A percentile compares a stretch with the other conserved stretches of the same genome.
Evolutionary conservation across 2,113 vertebrate genomes (phyloP).

Genomic region (Nothoprocta perdicaria): DNA sequence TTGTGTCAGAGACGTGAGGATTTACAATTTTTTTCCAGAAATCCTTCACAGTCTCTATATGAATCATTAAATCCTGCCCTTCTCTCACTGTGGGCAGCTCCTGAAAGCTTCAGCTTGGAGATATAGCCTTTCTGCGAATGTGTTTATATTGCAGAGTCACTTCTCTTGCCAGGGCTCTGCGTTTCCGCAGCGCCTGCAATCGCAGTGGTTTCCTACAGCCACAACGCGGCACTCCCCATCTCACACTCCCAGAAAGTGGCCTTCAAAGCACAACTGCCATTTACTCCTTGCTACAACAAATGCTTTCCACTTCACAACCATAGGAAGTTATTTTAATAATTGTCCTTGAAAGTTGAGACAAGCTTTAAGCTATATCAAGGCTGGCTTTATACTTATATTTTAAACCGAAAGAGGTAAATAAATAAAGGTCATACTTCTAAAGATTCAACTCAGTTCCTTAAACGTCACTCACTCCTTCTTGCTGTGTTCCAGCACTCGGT

Average conservation of each 20-base stretch:
- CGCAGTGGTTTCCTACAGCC: background rate
- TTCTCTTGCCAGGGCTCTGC: background rate
- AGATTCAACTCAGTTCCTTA: background rate
- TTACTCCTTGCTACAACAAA: background rate
- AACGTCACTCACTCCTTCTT: conserved; percentile 77
- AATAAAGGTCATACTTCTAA: conserved; percentile 28
- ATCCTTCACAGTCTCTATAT: background rate
- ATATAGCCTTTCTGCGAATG: too few species aligned
- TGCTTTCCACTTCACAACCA: background rate
- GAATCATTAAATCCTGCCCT: conserved; percentile 5
- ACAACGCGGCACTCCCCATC: background rate
- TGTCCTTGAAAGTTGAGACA: conserved; percentile 23
- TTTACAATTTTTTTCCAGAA: background rate
- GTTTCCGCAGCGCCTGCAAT: background rate
- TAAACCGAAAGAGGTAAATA: conserved; percentile 8
- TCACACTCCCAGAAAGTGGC: background rate
- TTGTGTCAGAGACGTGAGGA: background rate
- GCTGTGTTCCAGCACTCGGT: conserved; percentile 79
- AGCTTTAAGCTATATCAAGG: background rate
- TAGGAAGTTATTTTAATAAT: background rate
- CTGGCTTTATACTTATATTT: background rate
- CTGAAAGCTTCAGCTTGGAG: background rate
- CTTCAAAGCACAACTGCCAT: background rate
- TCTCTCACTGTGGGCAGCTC: background rate
- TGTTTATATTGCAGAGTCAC: conserved; percentile 10